phyloP scores from a whole-genome alignment of 1,140 invertebrate genomes.

The Hylaeus volcanicus region DNA sequence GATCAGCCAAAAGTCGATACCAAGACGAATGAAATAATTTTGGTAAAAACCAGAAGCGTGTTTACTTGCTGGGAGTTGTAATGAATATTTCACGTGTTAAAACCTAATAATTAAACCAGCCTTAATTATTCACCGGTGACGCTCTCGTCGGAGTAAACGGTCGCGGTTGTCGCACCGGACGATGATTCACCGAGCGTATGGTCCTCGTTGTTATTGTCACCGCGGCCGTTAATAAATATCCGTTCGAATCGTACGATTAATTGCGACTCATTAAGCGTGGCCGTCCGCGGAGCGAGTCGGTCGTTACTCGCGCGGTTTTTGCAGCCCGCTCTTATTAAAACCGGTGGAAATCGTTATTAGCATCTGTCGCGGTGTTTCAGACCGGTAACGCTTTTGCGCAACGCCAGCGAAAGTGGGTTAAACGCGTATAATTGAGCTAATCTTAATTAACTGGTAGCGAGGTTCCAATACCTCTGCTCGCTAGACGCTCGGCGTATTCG shows the following conservation, averaged over 20 bases:
- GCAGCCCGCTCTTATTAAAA: slow-evolving; percentile 45
- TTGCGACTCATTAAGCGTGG: slow-evolving; percentile 27
- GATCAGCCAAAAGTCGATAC: no score
- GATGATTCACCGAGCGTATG: slow-evolving; percentile 57
- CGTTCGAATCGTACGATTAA: slow-evolving; percentile 39
- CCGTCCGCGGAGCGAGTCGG: neutral
- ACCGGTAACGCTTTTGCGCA: slow-evolving; percentile 38
- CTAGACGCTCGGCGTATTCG: neutral
- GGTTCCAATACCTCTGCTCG: slow-evolving; percentile 30
- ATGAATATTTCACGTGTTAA: neutral
- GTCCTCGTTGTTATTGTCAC: slow-evolving; percentile 28
- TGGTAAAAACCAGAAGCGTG: no score
- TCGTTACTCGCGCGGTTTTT: slow-evolving; percentile 20
- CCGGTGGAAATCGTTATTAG: slow-evolving; percentile 45
- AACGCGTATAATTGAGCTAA: slow-evolving; percentile 50
- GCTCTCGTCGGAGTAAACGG: slow-evolving; percentile 16
- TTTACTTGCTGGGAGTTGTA: neutral
- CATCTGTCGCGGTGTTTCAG: slow-evolving; percentile 53
- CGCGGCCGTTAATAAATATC: slow-evolving; percentile 27
- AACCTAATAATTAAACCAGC: neutral
- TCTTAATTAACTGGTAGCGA: slow-evolving; percentile 46
- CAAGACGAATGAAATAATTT: no score
- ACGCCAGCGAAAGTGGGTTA: slow-evolving; percentile 51
- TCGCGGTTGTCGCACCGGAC: slow-evolving; percentile 18
- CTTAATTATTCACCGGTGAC: slow-evolving; percentile 58